Evolutionary conservation across 2,113 vertebrate genomes (phyloP), one percentile per base, ranked within the genome.

Genomic region (Ciconia maguari): DNA sequence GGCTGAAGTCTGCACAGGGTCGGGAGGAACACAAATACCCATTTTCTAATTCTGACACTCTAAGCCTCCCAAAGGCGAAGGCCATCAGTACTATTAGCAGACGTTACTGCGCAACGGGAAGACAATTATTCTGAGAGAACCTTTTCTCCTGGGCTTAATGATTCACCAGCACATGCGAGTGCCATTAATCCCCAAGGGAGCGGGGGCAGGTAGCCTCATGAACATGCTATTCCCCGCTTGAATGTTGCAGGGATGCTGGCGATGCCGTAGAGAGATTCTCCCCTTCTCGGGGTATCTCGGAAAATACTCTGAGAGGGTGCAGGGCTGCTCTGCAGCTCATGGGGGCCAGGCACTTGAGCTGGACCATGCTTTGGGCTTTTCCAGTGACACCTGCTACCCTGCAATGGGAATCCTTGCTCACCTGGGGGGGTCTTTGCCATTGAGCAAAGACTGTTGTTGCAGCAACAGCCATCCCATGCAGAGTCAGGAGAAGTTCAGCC

Each of bases 201-300:
- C 0, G 2, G 48, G 68, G 68, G 49, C 79, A 83, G 48, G 71
- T 25, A 66, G 76, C 58, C 62, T 79, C 57, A 29, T 8, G 29
- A 90, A 38, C 13, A 1, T 1, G 1, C 25, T 64, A 2, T 68
- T 93, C 68, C 26, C 41, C 5, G 6, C 30, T 52, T 1, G 1
- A 83, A 57, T 18, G 1, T 6, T 55, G 66, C 66, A 52, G 41
- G 0, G 0, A 16, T 32, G 66, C 46, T 61, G 64, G 27, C 1
- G 32, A 41, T 66, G 51, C 16, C 5, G 6, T 1, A 15, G 57
- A 44, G 58, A 78, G 24, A 4, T 49, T 71, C 46, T 54, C 7
- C 24, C 19, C 25, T 34, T n/a, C 25, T 30, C 57, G 76, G 57
- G 3, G 42, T n/a, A 19, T 32, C 57, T 69, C 51, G 27, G 61